Base-by-base conservation (phyloP, 2,888 invertebrate species). In the Hirtodrosophila alboralis region DNA sequence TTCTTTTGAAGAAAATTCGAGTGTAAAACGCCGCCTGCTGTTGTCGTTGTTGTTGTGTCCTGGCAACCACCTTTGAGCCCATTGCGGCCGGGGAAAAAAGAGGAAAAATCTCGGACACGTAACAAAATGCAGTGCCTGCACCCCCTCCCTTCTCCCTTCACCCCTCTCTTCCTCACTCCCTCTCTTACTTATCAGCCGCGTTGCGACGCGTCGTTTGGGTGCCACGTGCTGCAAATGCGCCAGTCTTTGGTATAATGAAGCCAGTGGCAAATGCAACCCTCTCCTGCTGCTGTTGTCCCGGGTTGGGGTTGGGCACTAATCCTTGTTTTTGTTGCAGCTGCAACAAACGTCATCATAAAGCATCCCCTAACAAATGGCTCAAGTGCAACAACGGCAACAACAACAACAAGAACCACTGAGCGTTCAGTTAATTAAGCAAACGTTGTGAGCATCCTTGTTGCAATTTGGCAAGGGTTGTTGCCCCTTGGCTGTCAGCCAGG, bases 191-290 rank as follows among this genome's bases (percentile, higher is more conserved):
- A n/a, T n/a, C n/a, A n/a, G n/a, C n/a, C n/a, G n/a, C n/a, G n/a
- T n/a, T n/a, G n/a, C n/a, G n/a, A n/a, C n/a, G n/a, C n/a, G n/a
- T n/a, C n/a, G 45, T 54, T 47, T 40, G 47, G 83, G 75, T n/a
- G n/a, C n/a, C 79, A 79, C 79, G 79, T 79, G 79, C 74, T 72
- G 71, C 64, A 73, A 72, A 72, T 72, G 69, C 64, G 69, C 48
- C n/a, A n/a, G n/a, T n/a, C n/a, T n/a, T n/a, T 52, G 54, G 57
- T 59, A 78, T 84, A 79, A 84, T 79, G 83, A 79, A 79, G 72
- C 80, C 62, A 58, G 44, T 31, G 56, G 49, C 59, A 56, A 26
- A 52, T 66, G 49, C 71, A 72, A 70, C 69, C 69, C 73, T 69
- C 69, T 61, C 51, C 18, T 18, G 18, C 18, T 5, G 4, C 18